These are phyloP conservation scores for Monochamus alternatus DNA, from an alignment of 2,888 invertebrate genomes.

Conservation along the genomic window DNA sequence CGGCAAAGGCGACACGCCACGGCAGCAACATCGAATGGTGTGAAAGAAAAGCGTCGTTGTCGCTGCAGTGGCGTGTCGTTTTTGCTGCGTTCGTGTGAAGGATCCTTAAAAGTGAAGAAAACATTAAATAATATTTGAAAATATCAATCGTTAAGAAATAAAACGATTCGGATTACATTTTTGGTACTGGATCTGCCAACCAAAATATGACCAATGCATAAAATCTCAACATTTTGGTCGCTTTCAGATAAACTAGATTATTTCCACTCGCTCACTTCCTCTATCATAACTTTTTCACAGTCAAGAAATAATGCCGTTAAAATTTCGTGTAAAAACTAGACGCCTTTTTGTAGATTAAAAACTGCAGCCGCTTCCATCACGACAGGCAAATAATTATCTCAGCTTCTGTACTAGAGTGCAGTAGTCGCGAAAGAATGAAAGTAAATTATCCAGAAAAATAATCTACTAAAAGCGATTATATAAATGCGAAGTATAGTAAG, in stretches of 20 bases:
- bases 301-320: too few species aligned
- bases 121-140: slow-evolving; percentile 16
- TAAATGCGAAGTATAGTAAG: neutral
- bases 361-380: too few species aligned
- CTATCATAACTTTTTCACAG: too few species aligned
- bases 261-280: neutral
- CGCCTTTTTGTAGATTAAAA: too few species aligned
- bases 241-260: neutral
- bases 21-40: too few species aligned
- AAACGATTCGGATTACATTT: slow-evolving; percentile 6
- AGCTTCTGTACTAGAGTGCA: neutral
- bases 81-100: too few species aligned
- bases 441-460: neutral
- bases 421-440: neutral
- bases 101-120: slow-evolving; percentile 36
- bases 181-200: neutral
- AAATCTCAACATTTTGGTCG: neutral
- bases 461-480: neutral
- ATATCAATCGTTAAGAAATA: neutral
- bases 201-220: neutral
- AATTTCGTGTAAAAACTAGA: too few species aligned
- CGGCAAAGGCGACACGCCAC: too few species aligned
- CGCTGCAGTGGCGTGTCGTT: too few species aligned
- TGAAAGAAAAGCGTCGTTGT: too few species aligned
- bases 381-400: too few species aligned